phyloP scores from a whole-genome alignment of 2,113 vertebrate species.

The Varanus komodoensis region DNA sequence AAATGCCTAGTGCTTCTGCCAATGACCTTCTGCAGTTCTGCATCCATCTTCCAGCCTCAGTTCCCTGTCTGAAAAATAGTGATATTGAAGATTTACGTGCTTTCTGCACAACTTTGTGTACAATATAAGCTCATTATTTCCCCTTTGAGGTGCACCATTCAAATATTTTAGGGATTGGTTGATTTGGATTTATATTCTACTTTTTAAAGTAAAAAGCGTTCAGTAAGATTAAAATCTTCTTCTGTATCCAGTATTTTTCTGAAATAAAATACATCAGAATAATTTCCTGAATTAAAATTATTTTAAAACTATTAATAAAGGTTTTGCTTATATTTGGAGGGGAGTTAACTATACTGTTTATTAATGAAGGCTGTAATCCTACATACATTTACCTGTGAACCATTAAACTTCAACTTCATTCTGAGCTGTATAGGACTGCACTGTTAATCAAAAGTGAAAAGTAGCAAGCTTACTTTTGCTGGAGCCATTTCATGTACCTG shows the following conservation, averaged over 20 bases:
- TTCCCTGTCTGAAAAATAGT: slow-evolving; percentile 2
- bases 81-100: background rate
- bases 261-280: background rate
- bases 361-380: background rate
- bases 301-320: too few species aligned
- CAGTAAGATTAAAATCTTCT: too few species aligned
- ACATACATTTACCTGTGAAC: background rate
- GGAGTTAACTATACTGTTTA: background rate
- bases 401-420: background rate
- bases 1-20: too few species aligned
- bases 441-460: background rate
- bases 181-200: too few species aligned
- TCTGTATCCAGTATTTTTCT: background rate
- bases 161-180: background rate
- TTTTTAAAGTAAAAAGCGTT: too few species aligned
- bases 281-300: too few species aligned
- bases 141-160: background rate
- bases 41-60: background rate
- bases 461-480: background rate
- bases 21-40: background rate
- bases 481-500: background rate
- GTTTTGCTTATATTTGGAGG: background rate
- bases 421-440: background rate
- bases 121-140: background rate
- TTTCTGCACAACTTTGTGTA: background rate